Conservation (phyloP, 2,113 vertebrate genomes). For the Ochotona curzoniae region DNA sequence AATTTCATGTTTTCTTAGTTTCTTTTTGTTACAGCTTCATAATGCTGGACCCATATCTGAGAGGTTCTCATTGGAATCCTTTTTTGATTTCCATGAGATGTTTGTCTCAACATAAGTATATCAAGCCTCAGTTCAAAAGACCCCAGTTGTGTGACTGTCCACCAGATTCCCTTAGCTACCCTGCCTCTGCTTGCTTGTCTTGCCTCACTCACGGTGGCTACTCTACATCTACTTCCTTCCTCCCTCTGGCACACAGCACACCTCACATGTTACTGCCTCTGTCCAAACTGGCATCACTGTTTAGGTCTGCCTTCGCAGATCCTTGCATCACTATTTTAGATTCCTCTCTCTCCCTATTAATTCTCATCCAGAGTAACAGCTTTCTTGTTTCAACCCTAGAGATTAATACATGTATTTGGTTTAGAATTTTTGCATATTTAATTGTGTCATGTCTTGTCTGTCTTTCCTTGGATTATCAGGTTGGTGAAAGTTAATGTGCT, state of each 20-base stretch:
- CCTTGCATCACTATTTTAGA: neutral
- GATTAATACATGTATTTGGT: neutral
- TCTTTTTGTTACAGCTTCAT: neutral
- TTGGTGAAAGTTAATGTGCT: neutral
- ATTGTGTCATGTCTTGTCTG: neutral
- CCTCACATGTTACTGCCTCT: neutral
- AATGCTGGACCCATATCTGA: neutral
- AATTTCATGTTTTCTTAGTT: neutral
- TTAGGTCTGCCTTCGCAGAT: neutral
- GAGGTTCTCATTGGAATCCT: neutral
- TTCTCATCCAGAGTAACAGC: neutral
- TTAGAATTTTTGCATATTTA: neutral
- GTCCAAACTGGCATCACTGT: neutral
- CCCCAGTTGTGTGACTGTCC: neutral
- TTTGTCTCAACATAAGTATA: neutral
- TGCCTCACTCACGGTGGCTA: neutral
- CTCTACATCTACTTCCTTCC: neutral
- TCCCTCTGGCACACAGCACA: neutral
- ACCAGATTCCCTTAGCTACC: neutral
- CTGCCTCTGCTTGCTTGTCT: neutral
- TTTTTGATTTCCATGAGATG: neutral
- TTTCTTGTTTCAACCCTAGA: neutral
- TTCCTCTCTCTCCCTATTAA: neutral
- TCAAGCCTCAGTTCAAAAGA: conserved; percentile 31
- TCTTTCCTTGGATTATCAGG: neutral